A percentile compares a stretch with the other conserved stretches of the same genome.
Conservation (phyloP, 2,888 invertebrate species). For the Lampropteryx suffumata region DNA sequence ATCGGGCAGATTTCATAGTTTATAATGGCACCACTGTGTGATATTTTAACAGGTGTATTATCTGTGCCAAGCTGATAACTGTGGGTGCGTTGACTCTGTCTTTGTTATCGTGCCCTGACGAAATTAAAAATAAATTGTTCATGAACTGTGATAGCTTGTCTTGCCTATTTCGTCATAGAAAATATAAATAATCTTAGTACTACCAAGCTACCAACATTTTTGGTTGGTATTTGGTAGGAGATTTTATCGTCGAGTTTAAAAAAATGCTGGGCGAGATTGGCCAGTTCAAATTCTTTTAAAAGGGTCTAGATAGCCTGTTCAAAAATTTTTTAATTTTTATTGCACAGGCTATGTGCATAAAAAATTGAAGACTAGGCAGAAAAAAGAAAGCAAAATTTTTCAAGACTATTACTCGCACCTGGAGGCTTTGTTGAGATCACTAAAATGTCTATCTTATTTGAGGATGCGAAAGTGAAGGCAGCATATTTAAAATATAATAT, state of each 20-base stretch:
- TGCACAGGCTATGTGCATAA: not conserved
- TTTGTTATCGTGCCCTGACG: constrained; percentile 39
- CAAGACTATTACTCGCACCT: too few relatives aligned
- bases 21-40: constrained; percentile 27
- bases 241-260: too few relatives aligned
- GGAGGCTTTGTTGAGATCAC: too few relatives aligned
- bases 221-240: too few relatives aligned
- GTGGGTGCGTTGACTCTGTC: constrained; percentile 44
- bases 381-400: too few relatives aligned
- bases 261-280: too few relatives aligned
- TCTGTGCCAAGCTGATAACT: constrained; percentile 45
- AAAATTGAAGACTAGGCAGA: too few relatives aligned
- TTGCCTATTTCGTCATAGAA: constrained; percentile 25
- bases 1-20: constrained; percentile 17
- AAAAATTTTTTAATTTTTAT: not conserved
- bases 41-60: constrained; percentile 53
- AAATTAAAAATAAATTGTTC: constrained; percentile 37
- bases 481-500: not conserved
- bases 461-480: too few relatives aligned
- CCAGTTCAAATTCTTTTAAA: too few relatives aligned
- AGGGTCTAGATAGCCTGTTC: too few relatives aligned
- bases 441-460: too few relatives aligned
- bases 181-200: constrained; percentile 16
- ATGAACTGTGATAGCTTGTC: constrained; percentile 23
- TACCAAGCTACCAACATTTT: not conserved